These are phyloP conservation scores for Tachina fera DNA, from an alignment of 2,888 invertebrate species.

Conservation along the genomic window DNA sequence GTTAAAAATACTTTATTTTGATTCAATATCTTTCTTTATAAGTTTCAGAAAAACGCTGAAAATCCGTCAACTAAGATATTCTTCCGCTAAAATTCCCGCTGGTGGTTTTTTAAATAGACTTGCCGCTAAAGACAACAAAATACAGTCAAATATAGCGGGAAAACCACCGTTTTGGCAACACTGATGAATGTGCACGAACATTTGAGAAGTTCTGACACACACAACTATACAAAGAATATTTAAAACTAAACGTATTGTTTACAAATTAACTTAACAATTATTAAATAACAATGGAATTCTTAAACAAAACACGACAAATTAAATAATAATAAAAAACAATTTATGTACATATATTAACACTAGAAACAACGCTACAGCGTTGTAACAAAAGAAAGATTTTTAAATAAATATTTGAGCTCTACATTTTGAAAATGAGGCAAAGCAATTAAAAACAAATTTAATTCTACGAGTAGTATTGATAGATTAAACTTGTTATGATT, in stretches of 20 bases:
- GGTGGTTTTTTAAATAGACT: no score
- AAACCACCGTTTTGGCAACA: no score
- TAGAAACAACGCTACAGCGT: neutral
- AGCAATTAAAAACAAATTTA: neutral
- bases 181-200: neutral
- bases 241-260: constrained; percentile 58
- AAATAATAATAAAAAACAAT: constrained; percentile 13
- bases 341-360: constrained; percentile 22
- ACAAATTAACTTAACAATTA: constrained; percentile 61
- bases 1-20: no score
- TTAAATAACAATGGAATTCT: constrained; percentile 61
- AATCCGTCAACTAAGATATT: no score
- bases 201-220: constrained; percentile 25
- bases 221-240: neutral
- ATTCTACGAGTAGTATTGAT: neutral
- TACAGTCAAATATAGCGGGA: no score
- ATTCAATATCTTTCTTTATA: no score
- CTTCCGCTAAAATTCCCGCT: no score
- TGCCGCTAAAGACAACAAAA: no score
- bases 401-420: neutral
- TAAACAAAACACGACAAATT: constrained; percentile 31
- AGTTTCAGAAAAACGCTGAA: no score
- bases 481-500: no score
- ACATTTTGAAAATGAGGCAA: no score
- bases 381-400: neutral